A percentile compares a stretch with the other conserved stretches of the same genome.
Conservation (phyloP, 1,140 invertebrate species). For the Hermatobates lingyangjiaoensis region DNA sequence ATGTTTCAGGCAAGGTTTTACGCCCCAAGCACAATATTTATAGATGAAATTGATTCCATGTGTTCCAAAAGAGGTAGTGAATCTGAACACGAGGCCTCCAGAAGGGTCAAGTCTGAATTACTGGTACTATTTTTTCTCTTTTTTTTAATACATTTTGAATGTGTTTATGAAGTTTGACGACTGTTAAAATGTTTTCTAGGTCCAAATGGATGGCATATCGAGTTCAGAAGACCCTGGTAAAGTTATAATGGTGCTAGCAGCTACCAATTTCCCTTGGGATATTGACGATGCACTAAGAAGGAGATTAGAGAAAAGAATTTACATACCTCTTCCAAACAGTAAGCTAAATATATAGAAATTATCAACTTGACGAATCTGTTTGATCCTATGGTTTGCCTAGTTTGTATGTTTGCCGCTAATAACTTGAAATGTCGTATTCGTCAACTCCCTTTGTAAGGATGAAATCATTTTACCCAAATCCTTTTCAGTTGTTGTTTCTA, state of each 20-base stretch:
- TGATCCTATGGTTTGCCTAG: no score
- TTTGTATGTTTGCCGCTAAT: no score
- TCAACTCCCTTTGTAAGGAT: no score
- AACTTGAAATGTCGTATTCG: no score
- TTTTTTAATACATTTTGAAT: no score
- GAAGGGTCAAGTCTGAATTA: constrained; percentile 93
- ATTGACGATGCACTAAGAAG: constrained; percentile 92
- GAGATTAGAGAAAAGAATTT: constrained; percentile 93
- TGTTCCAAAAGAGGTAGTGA: constrained; percentile 90
- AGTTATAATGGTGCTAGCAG: constrained; percentile 94
- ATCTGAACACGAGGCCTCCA: constrained; percentile 93
- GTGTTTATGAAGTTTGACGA: no score
- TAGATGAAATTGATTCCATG: constrained; percentile 98
- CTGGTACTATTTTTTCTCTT: no score
- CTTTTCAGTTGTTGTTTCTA: no score
- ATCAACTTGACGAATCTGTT: no score
- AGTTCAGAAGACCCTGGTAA: constrained; percentile 44
- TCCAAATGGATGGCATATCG: constrained; percentile 97
- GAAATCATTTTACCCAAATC: no score
- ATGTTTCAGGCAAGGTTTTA: constrained; percentile 90
- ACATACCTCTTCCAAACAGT: constrained; percentile 94
- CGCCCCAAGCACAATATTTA: constrained; percentile 97
- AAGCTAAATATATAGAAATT: no score
- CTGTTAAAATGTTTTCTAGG: no score
- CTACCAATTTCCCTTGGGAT: constrained; percentile 99